phyloP scores from a whole-genome alignment of 2,113 vertebrate genomes.

The Cochlearius cochlearius region DNA sequence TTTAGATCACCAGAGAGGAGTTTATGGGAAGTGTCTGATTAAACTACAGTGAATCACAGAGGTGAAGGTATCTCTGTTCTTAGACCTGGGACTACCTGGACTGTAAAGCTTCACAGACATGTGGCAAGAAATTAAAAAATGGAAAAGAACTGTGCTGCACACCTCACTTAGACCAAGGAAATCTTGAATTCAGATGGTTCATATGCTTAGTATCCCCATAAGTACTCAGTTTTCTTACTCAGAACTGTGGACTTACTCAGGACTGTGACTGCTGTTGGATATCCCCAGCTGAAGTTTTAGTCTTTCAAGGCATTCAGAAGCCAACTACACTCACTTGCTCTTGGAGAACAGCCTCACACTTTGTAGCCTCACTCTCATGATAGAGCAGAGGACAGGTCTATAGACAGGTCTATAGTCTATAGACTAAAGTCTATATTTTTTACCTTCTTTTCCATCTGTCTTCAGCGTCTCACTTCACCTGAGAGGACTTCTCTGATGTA shows the following conservation, averaged over 20 bases:
- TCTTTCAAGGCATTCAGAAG: not conserved
- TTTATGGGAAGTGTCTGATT: not conserved
- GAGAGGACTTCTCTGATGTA: not conserved
- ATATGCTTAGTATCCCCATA: rapidly evolving
- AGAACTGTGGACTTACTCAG: not conserved
- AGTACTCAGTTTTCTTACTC: not conserved
- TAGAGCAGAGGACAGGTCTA: not conserved
- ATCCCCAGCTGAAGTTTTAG: not conserved
- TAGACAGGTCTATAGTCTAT: too few species aligned
- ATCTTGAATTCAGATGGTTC: not conserved
- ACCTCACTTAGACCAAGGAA: not conserved
- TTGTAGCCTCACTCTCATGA: not conserved
- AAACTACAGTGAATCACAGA: not conserved
- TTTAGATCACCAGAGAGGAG: not conserved
- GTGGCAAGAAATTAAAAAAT: not conserved
- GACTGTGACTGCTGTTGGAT: not conserved
- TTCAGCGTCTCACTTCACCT: not conserved
- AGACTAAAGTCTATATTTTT: not conserved
- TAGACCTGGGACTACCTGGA: not conserved
- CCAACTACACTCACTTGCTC: not conserved
- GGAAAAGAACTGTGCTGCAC: not conserved
- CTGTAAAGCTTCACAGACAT: not conserved
- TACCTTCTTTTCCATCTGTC: not conserved
- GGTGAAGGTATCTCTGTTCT: not conserved
- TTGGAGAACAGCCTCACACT: not conserved